Base-by-base conservation (phyloP, 2,113 vertebrate species). In the Barbus barbus region DNA sequence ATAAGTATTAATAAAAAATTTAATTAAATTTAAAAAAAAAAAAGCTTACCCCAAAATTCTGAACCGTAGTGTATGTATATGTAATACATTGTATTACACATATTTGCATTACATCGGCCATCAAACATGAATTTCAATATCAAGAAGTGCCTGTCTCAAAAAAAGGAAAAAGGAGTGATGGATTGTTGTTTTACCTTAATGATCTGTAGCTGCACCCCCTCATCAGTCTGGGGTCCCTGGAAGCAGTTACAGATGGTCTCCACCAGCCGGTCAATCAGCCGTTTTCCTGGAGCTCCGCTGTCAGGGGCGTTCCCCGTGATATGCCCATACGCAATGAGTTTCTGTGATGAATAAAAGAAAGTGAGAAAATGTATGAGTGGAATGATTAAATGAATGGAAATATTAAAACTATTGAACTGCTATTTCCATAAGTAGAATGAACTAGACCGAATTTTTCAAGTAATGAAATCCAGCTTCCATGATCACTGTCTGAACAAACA, bases 191-290 rank as follows among this genome's bases (percentile, higher is more conserved):
- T n/a, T 93, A 98, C 98, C 96, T 99, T 99, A 90, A 99, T 99
- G 89, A 99, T 99, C 92, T 99, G 98, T 51, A 99, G 95, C 82
- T 99, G 98, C 33, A 99, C 98, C 5, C 97, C 98, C 89, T 99
- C 98, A 65, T 99, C 98, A 0, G 97, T 99, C 84, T 98, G 97
- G 7, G 97, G 96, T 5, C 97, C 97, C 90, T 98, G 97, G 89
- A 99, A 99, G 88, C 97, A 98, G 90, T 93, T 97, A 91, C 98
- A 99, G 89, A 99, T 94, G 12, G 97, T 98, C 88, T 99, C 97
- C 85, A 98, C 94, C 76, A 99, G 95, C n/a, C 97, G 94, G 91
- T 99, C 98, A 7, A 99, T 99, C 58, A 99, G 93, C 1, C 98
- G 91, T 77, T 97, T 98, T 0, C 98, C 98, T 0, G 96, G 96